Conservation (phyloP, 2,888 invertebrate genomes). For the Elaeidobius kamerunicus region DNA sequence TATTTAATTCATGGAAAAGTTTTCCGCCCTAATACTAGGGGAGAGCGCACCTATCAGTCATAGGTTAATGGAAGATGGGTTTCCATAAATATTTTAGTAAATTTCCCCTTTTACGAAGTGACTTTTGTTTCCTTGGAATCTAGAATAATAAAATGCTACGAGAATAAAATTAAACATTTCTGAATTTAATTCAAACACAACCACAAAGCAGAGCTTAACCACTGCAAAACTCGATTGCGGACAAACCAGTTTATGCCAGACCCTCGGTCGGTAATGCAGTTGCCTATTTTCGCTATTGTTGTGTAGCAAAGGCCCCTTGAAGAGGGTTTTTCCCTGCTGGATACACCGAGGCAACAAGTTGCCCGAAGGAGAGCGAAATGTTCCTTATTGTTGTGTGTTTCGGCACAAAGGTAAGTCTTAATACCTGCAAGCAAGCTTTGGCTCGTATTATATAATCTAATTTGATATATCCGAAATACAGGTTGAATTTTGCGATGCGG, state of each 20-base stretch:
- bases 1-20: no score
- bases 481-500: constrained; percentile 5
- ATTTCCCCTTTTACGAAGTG: no score
- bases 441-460: constrained; percentile 19
- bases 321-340: background rate
- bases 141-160: no score
- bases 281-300: constrained; percentile 1
- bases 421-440: constrained; percentile 18
- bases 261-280: constrained; percentile 13
- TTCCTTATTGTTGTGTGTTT: background rate
- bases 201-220: constrained; percentile 1
- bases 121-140: no score
- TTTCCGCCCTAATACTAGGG: no score
- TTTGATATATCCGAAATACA: no score
- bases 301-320: background rate
- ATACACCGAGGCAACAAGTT: background rate
- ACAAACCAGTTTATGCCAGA: background rate
- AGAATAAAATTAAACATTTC: background rate
- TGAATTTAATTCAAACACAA: background rate
- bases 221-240: background rate
- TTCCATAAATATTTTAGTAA: constrained; percentile 1
- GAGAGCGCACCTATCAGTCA: background rate
- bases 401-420: constrained; percentile 12
- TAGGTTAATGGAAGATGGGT: background rate
- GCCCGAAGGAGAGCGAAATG: background rate